Evolutionary conservation across 2,888 invertebrate genomes (phyloP), one percentile per base, ranked within the genome.

Genomic region (Eupsilia transversa): DNA sequence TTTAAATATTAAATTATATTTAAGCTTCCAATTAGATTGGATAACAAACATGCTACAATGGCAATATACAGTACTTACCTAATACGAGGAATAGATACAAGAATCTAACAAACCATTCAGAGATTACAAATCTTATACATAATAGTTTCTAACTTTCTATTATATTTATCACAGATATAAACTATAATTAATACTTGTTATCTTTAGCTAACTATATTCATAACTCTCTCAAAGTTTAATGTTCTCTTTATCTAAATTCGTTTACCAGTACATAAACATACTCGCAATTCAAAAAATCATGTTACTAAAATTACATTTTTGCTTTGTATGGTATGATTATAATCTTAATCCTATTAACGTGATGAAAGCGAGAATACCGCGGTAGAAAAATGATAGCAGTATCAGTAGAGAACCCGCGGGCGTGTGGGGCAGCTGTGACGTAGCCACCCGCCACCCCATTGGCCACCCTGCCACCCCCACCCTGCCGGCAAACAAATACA

Each of bases 401-500:
- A 88, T 86, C 85, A 84, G 79, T 86, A 83, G 86, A 78, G 84
- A 83, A 89, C 90, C 87, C 89, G 86, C 82, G 87, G 90, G 91
- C 79, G 75, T 74, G 84, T 73, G 82, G 78, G 84, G 78, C 57
- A 88, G 89, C 84, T 86, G 89, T 94, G 93, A 93, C 94, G 93
- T 94, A 90, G 91, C 89, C 83, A 79, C 85, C 89, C 88, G 78
- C 89, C 88, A 83, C 79, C 83, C 82, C 61, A 70, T 79, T 86
- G 83, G 82, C 84, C 85, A 87, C 80, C 77, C 89, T 38, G 81
- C 83, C 84, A 87, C 80, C 77, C 88, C 86, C 82, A 80, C 89
- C 88, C 87, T 79, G 77, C 90, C 89, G 84, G 83, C 88, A 89
- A 87, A 90, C 89, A 89, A 88, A 91, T 89, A 91, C 90, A 89